These are phyloP conservation scores for Lordiphosa collinella DNA, from an alignment of 1,140 invertebrate species.

Conservation along the genomic window DNA sequence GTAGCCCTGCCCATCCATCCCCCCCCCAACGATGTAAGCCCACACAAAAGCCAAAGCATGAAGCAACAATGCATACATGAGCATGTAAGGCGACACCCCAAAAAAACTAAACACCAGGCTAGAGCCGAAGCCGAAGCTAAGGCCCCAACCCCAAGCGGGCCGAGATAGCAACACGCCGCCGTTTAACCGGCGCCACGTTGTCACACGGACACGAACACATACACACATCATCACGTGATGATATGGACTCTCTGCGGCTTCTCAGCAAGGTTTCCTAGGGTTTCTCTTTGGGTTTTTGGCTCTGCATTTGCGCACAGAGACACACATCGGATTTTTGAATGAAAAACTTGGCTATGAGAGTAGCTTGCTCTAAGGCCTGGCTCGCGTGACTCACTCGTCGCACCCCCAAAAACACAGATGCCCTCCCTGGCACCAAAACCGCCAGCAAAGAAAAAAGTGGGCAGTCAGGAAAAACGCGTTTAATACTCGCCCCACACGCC, in stretches of 20 bases:
- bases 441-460: constrained; percentile 13
- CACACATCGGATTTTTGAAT: constrained; percentile 49
- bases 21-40: constrained; percentile 30
- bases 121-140: constrained; percentile 4
- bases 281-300: constrained; percentile 44
- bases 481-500: constrained; percentile 60
- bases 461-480: constrained; percentile 26
- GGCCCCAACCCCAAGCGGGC: constrained; percentile 11
- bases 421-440: constrained; percentile 6
- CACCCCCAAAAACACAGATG: constrained; percentile 8
- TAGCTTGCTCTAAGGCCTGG: constrained; percentile 3
- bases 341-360: constrained; percentile 48
- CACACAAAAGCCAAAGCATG: constrained; percentile 45
- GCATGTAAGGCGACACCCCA: constrained; percentile 54
- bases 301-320: constrained; percentile 35
- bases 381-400: constrained; percentile 51
- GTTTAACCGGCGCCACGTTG: constrained; percentile 73
- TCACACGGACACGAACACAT: constrained; percentile 27
- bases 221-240: constrained; percentile 59
- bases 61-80: constrained; percentile 67
- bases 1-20: too few species aligned
- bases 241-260: constrained; percentile 12
- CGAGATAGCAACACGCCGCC: constrained; percentile 55
- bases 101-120: constrained; percentile 11
- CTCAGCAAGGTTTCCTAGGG: constrained; percentile 29